phyloP scores from a whole-genome alignment of 1,140 invertebrate species.

The Notospermus geniculatus region DNA sequence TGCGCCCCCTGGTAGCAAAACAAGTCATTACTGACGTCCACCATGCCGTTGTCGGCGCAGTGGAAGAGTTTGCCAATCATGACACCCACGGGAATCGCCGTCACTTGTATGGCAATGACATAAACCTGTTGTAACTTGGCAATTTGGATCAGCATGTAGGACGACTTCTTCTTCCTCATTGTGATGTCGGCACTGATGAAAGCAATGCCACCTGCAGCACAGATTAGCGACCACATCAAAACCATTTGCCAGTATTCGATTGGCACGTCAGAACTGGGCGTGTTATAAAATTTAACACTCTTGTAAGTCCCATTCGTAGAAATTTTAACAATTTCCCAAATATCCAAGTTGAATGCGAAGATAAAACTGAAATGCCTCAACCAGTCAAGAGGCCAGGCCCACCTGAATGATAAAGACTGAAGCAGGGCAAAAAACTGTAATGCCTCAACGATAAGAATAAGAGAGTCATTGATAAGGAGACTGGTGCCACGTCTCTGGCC shows the following conservation, averaged over 20 bases:
- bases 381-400: constrained; percentile 41
- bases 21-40: constrained; percentile 41
- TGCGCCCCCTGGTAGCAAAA: constrained; percentile 35
- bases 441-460: constrained; percentile 37
- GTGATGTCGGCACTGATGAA: constrained; percentile 28
- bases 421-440: constrained; percentile 44
- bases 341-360: constrained; percentile 44
- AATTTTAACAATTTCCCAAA: constrained; percentile 49
- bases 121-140: constrained; percentile 33
- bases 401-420: constrained; percentile 43
- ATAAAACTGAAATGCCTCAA: constrained; percentile 35
- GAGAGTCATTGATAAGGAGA: constrained; percentile 34
- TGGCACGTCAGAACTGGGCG: constrained; percentile 31
- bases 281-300: constrained; percentile 35
- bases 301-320: constrained; percentile 29
- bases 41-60: constrained; percentile 29
- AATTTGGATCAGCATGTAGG: constrained; percentile 31
- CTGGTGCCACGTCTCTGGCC: constrained; percentile 34
- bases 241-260: constrained; percentile 32
- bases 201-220: constrained; percentile 19
- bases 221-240: constrained; percentile 29
- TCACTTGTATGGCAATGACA: constrained; percentile 36
- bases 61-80: constrained; percentile 41
- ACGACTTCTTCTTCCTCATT: constrained; percentile 27
- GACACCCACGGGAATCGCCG: constrained; percentile 40